These are phyloP conservation scores for Apocheima hispidaria DNA, from an alignment of 2,888 invertebrate genomes.

Conservation along the genomic window DNA sequence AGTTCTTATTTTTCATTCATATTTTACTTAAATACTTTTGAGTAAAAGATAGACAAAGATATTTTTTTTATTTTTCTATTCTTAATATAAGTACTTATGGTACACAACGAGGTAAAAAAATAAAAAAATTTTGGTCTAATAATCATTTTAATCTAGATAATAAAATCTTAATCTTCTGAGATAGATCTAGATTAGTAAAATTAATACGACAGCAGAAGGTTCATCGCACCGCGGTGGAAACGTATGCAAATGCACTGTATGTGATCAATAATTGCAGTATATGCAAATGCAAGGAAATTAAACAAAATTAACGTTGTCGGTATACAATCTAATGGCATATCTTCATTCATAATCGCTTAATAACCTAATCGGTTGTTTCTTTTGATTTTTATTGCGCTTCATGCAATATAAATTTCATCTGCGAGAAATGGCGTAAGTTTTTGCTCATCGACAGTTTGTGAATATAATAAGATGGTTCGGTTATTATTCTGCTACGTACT, in stretches of 20 bases:
- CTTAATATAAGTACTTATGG: not conserved
- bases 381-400: too few species aligned
- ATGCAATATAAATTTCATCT: too few species aligned
- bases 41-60: not conserved
- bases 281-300: conserved; percentile 38
- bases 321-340: too few species aligned
- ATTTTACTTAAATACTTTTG: not conserved
- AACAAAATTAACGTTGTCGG: not conserved
- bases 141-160: not conserved
- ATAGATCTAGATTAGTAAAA: conserved; percentile 55
- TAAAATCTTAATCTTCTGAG: not conserved
- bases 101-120: too few species aligned
- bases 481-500: too few species aligned
- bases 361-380: too few species aligned
- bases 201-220: conserved; percentile 69
- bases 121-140: too few species aligned
- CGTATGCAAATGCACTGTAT: conserved; percentile 79
- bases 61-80: not conserved
- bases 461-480: too few species aligned
- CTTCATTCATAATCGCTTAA: too few species aligned
- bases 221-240: conserved; percentile 60
- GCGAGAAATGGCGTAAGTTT: too few species aligned
- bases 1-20: conserved; percentile 6
- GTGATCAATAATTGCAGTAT: conserved; percentile 62
- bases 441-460: too few species aligned